A percentile compares a stretch with the other conserved stretches of the same genome.
Conservation (phyloP, 2,888 invertebrate species). For the Barypeithes pellucidus region DNA sequence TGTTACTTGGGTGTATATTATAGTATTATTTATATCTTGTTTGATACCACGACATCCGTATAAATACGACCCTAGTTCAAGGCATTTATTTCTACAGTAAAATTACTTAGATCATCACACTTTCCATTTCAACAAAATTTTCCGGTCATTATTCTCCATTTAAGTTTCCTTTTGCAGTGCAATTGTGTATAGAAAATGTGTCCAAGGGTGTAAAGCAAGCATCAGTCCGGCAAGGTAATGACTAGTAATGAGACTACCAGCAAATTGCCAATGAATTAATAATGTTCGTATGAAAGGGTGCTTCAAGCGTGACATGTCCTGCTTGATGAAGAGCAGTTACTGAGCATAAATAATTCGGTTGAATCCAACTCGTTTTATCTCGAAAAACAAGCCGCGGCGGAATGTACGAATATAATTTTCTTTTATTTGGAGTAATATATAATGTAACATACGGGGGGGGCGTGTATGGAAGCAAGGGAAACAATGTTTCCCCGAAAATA, state of each 20-base stretch:
- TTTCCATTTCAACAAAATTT: neutral
- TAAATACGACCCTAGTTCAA: too few species aligned
- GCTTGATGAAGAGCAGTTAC: conserved; percentile 49
- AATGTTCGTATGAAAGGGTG: conserved; percentile 51
- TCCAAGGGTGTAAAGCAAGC: conserved; percentile 28
- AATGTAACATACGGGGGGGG: too few species aligned
- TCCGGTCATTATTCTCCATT: conserved; percentile 20
- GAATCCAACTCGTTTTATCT: conserved; percentile 42
- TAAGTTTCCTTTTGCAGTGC: conserved; percentile 26
- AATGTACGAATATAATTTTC: conserved; percentile 16
- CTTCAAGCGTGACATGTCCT: conserved; percentile 50
- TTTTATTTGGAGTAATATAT: conserved; percentile 1
- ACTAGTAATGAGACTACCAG: conserved; percentile 48
- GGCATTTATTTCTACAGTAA: too few species aligned
- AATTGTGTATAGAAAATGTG: conserved; percentile 38
- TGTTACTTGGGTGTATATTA: too few species aligned
- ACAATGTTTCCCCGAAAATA: too few species aligned
- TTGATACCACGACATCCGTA: too few species aligned
- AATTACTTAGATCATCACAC: neutral
- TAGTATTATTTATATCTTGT: too few species aligned
- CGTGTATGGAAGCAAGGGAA: too few species aligned
- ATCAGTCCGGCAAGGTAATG: conserved; percentile 46
- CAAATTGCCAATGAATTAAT: conserved; percentile 53
- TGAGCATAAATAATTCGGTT: conserved; percentile 47
- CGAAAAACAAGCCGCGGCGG: conserved; percentile 29